phyloP scores from a whole-genome alignment of 2,797 vertebrate species.

The Dermochelys coriacea region DNA sequence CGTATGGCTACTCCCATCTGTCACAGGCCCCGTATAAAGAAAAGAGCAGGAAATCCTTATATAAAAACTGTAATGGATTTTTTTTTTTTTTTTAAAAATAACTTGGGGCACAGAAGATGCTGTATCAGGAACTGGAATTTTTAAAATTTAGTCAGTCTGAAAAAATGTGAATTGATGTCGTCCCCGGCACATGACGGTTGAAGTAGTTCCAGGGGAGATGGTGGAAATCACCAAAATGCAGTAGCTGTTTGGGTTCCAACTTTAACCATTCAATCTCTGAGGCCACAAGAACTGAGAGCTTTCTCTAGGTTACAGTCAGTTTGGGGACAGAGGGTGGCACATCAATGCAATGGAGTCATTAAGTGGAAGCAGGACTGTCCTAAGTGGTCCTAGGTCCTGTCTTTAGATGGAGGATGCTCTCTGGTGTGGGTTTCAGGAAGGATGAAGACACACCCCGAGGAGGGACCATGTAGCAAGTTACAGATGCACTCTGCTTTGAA shows the following conservation, averaged over 20 bases:
- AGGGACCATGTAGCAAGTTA: not conserved
- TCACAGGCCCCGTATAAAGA: not conserved
- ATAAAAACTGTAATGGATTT: not conserved
- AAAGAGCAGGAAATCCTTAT: not conserved
- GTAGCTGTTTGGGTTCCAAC: not conserved
- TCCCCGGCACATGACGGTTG: accelerated
- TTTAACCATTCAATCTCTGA: not conserved
- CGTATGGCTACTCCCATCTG: not conserved
- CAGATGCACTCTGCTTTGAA: not conserved
- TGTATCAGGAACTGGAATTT: not conserved
- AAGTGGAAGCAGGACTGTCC: not conserved
- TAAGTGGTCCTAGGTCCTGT: not conserved
- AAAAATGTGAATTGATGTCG: not conserved
- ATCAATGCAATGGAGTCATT: not conserved
- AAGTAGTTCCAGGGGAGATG: not conserved
- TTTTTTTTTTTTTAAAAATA: not conserved
- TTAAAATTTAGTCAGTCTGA: not conserved
- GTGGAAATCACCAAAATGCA: accelerated
- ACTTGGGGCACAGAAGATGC: not conserved
- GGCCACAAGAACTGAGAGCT: not conserved
- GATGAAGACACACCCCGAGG: not conserved
- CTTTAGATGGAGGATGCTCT: too few species aligned
- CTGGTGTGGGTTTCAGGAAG: not conserved
- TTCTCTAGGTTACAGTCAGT: not conserved
- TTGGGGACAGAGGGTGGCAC: not conserved